Evolutionary conservation across 1,140 invertebrate genomes (phyloP), one percentile per base, ranked within the genome.

Genomic region (Macrocentrus cingulum): DNA sequence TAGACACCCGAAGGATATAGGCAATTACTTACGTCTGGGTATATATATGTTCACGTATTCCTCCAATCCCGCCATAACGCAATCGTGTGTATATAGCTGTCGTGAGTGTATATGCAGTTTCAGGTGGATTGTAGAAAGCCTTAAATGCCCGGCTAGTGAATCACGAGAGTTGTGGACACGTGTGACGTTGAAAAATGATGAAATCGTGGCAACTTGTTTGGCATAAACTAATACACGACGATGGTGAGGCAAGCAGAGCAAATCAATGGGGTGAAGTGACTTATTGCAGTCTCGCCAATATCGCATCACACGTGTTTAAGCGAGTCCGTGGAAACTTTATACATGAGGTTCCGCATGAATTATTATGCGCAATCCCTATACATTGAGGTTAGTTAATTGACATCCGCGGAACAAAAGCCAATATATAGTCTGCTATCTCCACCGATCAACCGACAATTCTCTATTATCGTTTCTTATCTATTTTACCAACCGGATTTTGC

Each of bases 401-500:
- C 48, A 16, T 34, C 8, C n/a, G n/a, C n/a, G 16, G 11, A 49
- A 49, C n/a, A 50, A 57, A 57, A 34, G 9, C 13, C 1, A 2
- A 36, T 46, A 11, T 37, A 48, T 19, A 13, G 8, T 20, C 45
- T 48, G 19, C n/a, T n/a, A 46, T 50, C 49, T 51, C 29, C 34
- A 51, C 49, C 49, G 32, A 34, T 20, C 37, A 34, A 37, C 22
- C 11, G 25, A 57, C 56, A 18, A 51, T 51, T 20, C 49, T 13
- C 32, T 19, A 20, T 39, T 39, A 51, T 25, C 19, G 49, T n/a
- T 18, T 32, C 15, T 58, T 44, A 51, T 51, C 18, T 49, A 18
- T 25, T 44, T 37, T 11, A 8, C 22, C 19, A 58, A 58, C 56
- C 56, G 56, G 56, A 58, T 58, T 23, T 58, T 51, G 20, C 45